Percentiles rank a stretch among this genome's conserved stretches.
Evolutionary conservation across 2,797 vertebrate species (phyloP).

Genomic region (Diceros bicornis): DNA sequence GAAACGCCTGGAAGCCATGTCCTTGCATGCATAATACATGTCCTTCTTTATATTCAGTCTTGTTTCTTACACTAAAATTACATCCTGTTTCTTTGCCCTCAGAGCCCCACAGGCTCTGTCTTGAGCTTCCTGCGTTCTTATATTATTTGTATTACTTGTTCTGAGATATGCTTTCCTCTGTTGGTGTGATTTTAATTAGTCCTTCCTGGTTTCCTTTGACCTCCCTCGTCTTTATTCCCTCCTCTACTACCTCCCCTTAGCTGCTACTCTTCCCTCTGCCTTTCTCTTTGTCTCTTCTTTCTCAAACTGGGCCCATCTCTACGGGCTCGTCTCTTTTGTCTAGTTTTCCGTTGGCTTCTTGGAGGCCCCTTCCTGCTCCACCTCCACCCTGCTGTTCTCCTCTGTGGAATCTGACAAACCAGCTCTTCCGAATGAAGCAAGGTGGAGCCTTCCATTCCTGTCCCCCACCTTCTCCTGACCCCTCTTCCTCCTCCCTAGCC

Average conservation of each 20-base stretch:
- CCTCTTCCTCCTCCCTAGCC: neutral
- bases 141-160: slow-evolving; percentile 40
- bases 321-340: neutral
- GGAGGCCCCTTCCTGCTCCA: neutral
- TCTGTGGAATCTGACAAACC: neutral
- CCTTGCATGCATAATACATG: slow-evolving; percentile 21
- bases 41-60: slow-evolving; percentile 51
- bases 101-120: neutral
- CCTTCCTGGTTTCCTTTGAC: neutral
- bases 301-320: neutral
- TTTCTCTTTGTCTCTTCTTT: neutral
- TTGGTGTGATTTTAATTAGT: slow-evolving; percentile 34
- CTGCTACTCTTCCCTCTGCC: neutral
- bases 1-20: neutral
- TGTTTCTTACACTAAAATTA: slow-evolving; percentile 34
- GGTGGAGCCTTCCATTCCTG: neutral
- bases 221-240: neutral
- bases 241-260: neutral
- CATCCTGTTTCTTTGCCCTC: slow-evolving; percentile 50
- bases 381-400: neutral
- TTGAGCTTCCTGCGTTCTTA: slow-evolving; percentile 12
- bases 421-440: neutral
- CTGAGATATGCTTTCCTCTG: neutral
- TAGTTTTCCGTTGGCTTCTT: neutral
- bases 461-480: neutral